Evolutionary conservation across 2,888 invertebrate genomes (phyloP).

Genomic region (Cephus spinipes): DNA sequence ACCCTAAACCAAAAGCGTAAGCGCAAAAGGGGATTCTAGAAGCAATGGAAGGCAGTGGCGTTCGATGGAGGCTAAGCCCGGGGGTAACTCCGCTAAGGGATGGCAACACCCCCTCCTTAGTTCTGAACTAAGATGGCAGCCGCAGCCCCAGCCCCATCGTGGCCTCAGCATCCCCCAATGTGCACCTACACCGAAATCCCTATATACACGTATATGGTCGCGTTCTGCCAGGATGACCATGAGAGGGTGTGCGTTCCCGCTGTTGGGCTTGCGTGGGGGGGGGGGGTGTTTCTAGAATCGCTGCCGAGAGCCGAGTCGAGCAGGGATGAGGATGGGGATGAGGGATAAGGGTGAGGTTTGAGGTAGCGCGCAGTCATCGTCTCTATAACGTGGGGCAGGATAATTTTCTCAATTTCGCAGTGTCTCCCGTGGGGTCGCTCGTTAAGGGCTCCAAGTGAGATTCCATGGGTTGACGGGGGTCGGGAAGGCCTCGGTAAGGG

Average conservation of each 20-base stretch:
- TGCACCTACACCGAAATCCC: background rate
- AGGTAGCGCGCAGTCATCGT: conserved; percentile 48
- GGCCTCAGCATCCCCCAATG: conserved; percentile 16
- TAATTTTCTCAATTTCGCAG: conserved; percentile 67
- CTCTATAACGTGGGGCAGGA: conserved; percentile 58
- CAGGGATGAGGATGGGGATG: background rate
- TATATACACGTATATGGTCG: conserved; percentile 1
- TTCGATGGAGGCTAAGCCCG: conserved; percentile 32
- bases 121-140: conserved; percentile 65
- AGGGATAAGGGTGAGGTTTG: background rate
- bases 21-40: background rate
- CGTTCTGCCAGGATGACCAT: background rate
- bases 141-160: conserved; percentile 25
- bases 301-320: background rate
- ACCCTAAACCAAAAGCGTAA: background rate
- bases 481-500: conserved; percentile 38
- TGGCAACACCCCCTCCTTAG: conserved; percentile 59
- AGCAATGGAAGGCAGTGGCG: background rate
- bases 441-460: conserved; percentile 66
- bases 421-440: conserved; percentile 64
- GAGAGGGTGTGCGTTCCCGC: background rate
- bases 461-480: conserved; percentile 56
- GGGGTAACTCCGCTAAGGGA: conserved; percentile 40
- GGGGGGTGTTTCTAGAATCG: background rate
- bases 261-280: background rate